A percentile compares a stretch with the other conserved stretches of the same genome.
phyloP scores from a whole-genome alignment of 2,888 invertebrate genomes.

The Acanthopleura granulata region DNA sequence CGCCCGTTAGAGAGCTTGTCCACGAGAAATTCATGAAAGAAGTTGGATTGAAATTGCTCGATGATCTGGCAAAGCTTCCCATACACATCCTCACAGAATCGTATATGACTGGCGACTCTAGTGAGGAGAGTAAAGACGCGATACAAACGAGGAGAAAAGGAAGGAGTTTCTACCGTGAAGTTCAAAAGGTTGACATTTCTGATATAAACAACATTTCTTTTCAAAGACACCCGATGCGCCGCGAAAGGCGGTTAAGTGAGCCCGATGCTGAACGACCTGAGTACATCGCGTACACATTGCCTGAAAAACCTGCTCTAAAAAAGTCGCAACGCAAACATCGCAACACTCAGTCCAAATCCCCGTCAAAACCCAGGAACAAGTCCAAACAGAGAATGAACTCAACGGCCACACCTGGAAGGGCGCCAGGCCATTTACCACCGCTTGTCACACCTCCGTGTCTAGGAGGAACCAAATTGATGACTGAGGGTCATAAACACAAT shows the following conservation, averaged over 20 bases:
- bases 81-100: neutral
- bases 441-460: neutral
- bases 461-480: neutral
- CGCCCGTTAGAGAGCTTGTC: neutral
- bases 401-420: neutral
- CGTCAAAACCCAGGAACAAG: neutral
- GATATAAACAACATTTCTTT: neutral
- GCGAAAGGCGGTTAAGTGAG: neutral
- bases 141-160: neutral
- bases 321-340: neutral
- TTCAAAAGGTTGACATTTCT: neutral
- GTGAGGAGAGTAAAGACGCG: neutral
- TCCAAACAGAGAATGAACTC: neutral
- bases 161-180: conserved; percentile 5
- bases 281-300: neutral
- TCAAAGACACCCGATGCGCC: no score
- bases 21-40: conserved; percentile 20
- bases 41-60: conserved; percentile 18
- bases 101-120: neutral
- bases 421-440: neutral
- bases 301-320: neutral
- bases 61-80: conserved; percentile 18
- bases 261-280: neutral
- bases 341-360: neutral
- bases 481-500: neutral